A percentile compares a stretch with the other conserved stretches of the same genome.
Evolutionary conservation across 2,113 vertebrate species (phyloP).

Genomic region (Hemibagrus wyckioides): DNA sequence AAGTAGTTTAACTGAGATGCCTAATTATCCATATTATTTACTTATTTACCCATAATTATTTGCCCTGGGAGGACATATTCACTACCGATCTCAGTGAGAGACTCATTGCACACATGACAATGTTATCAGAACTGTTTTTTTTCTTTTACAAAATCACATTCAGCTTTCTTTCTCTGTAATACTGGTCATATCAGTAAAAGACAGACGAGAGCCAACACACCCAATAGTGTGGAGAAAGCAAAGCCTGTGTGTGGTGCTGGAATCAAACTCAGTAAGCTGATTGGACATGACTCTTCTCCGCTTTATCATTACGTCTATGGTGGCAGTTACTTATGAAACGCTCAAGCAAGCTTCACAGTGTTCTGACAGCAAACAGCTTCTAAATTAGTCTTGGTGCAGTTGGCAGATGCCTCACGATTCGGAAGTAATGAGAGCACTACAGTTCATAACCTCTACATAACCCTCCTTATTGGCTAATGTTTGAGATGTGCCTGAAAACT

Average conservation of each 20-base stretch:
- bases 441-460: slow-evolving; percentile 56
- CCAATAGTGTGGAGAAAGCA: slow-evolving; percentile 55
- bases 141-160: slow-evolving; percentile 30
- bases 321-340: slow-evolving; percentile 45
- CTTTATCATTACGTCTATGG: slow-evolving; percentile 62
- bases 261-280: slow-evolving; percentile 49
- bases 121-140: slow-evolving; percentile 44
- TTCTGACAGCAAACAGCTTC: slow-evolving; percentile 63
- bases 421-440: slow-evolving; percentile 52
- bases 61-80: not conserved
- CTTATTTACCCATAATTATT: no score
- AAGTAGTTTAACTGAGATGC: not conserved
- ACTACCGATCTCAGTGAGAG: slow-evolving; percentile 9
- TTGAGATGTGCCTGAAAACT: slow-evolving; percentile 47
- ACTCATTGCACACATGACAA: slow-evolving; percentile 24
- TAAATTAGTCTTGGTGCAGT: slow-evolving; percentile 64
- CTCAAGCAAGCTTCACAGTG: slow-evolving; percentile 56
- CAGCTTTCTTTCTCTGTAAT: slow-evolving; percentile 43
- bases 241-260: slow-evolving; percentile 36
- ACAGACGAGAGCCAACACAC: slow-evolving; percentile 55
- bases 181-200: slow-evolving; percentile 50
- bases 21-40: not conserved
- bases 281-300: slow-evolving; percentile 58
- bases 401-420: slow-evolving; percentile 58
- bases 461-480: slow-evolving; percentile 44